Evolutionary conservation across 2,797 vertebrate genomes (phyloP).

Genomic region (Leontopithecus rosalia): DNA sequence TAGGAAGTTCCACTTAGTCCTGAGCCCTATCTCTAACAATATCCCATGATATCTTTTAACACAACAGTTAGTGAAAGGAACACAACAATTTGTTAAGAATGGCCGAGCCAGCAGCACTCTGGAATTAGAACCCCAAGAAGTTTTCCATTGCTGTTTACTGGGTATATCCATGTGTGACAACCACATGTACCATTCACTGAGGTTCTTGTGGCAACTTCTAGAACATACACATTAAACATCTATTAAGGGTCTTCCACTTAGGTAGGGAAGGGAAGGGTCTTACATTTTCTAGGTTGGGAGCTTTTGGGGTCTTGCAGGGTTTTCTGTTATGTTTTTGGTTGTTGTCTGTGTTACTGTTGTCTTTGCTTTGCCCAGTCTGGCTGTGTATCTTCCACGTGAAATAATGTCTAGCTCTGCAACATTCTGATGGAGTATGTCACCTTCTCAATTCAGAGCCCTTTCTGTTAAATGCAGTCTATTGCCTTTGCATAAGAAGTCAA

Average conservation of each 20-base stretch:
- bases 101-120: background rate
- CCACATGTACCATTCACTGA: background rate
- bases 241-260: background rate
- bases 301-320: background rate
- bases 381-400: slow-evolving; percentile 47
- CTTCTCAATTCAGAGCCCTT: slow-evolving; percentile 48
- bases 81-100: background rate
- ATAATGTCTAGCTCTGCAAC: slow-evolving; percentile 66
- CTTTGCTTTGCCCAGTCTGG: slow-evolving; percentile 69
- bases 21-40: background rate
- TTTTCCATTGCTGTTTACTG: background rate
- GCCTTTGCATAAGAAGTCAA: slow-evolving; percentile 17
- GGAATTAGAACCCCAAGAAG: background rate
- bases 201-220: background rate
- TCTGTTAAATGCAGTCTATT: background rate
- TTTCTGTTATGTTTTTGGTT: background rate
- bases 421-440: slow-evolving; percentile 44
- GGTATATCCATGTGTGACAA: background rate
- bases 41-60: background rate
- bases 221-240: background rate
- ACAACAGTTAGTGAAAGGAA: background rate
- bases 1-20: background rate
- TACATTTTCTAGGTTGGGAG: background rate
- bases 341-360: background rate
- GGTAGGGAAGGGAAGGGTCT: background rate